These are phyloP conservation scores for Cataglyphis albicans DNA, from an alignment of 2,888 invertebrate genomes.

Conservation along the genomic window DNA sequence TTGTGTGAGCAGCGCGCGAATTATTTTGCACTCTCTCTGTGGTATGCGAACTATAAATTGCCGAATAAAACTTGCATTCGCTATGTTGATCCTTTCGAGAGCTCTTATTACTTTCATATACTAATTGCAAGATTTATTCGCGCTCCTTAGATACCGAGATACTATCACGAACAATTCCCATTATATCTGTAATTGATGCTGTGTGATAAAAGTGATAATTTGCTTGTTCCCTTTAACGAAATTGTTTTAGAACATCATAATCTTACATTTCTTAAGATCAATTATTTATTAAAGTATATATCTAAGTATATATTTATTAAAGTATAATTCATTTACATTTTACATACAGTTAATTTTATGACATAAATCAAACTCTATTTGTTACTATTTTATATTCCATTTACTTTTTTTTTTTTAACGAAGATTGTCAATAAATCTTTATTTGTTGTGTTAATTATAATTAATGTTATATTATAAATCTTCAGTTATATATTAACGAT, in stretches of 20 bases:
- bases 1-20: constrained; percentile 28
- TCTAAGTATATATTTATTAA: no score
- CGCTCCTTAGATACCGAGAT: background rate
- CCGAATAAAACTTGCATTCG: constrained; percentile 41
- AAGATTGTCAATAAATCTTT: background rate
- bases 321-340: background rate
- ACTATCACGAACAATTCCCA: background rate
- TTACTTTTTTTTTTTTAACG: background rate
- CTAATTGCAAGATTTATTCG: constrained; percentile 6
- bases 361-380: background rate
- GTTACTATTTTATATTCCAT: background rate
- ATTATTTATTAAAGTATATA: background rate
- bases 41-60: constrained; percentile 41
- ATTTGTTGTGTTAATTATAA: no score
- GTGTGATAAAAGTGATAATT: constrained; percentile 2
- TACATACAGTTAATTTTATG: background rate
- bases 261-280: background rate
- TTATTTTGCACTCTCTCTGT: constrained; percentile 48
- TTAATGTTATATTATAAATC: background rate
- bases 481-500: background rate
- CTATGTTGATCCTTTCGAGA: constrained; percentile 45
- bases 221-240: background rate
- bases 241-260: background rate
- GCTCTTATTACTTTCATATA: constrained; percentile 2
- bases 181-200: background rate